phyloP scores from a whole-genome alignment of 2,888 invertebrate genomes.

The Diaprepes abbreviatus region DNA sequence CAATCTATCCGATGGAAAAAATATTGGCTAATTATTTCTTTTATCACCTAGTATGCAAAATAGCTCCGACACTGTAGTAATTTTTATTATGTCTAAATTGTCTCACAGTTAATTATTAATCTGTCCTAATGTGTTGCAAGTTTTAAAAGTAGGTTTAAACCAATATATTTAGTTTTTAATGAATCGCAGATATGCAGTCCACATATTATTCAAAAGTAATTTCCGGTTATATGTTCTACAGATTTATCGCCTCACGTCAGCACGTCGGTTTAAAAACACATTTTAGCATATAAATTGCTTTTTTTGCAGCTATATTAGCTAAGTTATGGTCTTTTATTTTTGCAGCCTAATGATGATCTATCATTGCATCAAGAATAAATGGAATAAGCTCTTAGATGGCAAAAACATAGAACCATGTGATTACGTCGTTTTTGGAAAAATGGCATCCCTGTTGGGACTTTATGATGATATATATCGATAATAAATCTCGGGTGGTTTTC shows the following conservation, averaged over 20 bases:
- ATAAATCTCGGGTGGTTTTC: neutral
- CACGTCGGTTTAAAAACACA: conserved; percentile 18
- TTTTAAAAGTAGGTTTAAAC: neutral
- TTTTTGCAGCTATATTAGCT: conserved; percentile 21
- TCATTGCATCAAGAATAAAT: conserved; percentile 6
- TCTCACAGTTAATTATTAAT: too few relatives aligned
- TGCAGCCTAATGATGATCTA: conserved; percentile 20
- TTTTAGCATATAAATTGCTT: conserved; percentile 28
- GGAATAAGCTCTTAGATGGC: conserved; percentile 6
- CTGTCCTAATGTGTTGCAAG: neutral
- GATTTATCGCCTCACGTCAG: conserved; percentile 16
- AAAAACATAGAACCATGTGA: neutral
- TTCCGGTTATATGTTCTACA: conserved; percentile 4
- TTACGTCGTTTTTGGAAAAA: conserved; percentile 9
- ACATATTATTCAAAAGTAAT: conserved; percentile 14
- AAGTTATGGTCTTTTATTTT: conserved; percentile 26
- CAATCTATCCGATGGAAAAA: too few relatives aligned
- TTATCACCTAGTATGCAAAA: too few relatives aligned
- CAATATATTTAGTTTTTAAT: neutral
- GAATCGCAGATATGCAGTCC: neutral
- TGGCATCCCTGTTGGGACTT: neutral
- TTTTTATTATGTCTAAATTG: too few relatives aligned
- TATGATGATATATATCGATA: conserved; percentile 6
- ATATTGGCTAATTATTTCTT: too few relatives aligned
- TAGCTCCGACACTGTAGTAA: too few relatives aligned